Conservation (phyloP, 2,113 vertebrate species). For the Chinchilla lanigera region DNA sequence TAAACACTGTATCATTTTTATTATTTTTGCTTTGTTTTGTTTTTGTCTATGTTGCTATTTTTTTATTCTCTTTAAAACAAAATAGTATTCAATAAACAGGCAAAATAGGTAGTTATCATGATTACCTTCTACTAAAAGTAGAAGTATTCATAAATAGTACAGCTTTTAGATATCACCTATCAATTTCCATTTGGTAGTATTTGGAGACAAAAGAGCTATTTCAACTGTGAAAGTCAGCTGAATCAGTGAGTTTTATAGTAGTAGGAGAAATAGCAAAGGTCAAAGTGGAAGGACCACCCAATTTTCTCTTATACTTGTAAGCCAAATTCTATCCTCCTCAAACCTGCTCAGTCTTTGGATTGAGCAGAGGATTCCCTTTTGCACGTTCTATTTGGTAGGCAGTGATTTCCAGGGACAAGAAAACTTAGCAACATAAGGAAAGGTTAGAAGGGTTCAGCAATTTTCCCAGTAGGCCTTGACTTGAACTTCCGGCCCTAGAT, state of each 20-base stretch:
- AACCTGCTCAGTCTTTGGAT: background rate
- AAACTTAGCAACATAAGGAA: background rate
- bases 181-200: slow-evolving; percentile 20
- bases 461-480: slow-evolving; percentile 22
- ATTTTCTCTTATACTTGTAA: background rate
- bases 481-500: slow-evolving; percentile 64
- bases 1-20: too few species aligned
- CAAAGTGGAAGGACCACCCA: background rate
- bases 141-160: background rate
- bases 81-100: slow-evolving; percentile 10
- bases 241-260: background rate
- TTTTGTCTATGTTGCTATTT: too few species aligned
- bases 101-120: background rate
- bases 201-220: background rate
- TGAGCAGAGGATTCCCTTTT: background rate
- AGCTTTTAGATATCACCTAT: background rate
- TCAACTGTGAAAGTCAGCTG: background rate
- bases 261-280: background rate
- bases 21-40: too few species aligned
- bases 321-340: background rate
- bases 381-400: background rate
- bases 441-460: background rate
- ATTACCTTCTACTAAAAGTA: background rate
- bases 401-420: background rate
- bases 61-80: too few species aligned